Conservation (phyloP, 2,113 vertebrate genomes). For the Hippocampus comes region DNA sequence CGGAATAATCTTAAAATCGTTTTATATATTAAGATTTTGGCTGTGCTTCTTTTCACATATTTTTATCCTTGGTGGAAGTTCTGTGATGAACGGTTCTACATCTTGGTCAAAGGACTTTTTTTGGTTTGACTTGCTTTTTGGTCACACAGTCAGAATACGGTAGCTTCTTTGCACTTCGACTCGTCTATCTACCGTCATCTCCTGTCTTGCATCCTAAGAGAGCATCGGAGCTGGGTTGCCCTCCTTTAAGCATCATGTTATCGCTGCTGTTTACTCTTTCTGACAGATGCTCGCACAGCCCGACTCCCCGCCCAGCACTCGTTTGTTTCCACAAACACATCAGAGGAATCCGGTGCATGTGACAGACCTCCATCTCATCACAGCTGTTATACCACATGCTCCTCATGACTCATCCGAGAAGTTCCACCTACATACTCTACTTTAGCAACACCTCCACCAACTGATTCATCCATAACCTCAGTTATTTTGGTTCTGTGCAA, state of each 20-base stretch:
- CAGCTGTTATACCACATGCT: neutral
- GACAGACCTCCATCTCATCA: constrained; percentile 1
- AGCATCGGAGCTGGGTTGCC: neutral
- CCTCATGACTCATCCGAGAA: constrained; percentile 1
- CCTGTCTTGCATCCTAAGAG: neutral
- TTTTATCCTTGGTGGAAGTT: too few relatives aligned
- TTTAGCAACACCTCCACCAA: neutral
- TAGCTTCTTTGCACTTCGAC: neutral
- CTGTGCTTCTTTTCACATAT: too few relatives aligned
- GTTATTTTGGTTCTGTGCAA: neutral
- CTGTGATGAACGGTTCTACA: neutral
- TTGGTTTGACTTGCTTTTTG: neutral
- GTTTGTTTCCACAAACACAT: constrained; percentile 2
- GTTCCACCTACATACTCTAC: neutral
- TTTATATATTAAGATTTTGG: too few relatives aligned
- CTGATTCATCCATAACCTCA: neutral
- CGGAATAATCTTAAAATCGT: too few relatives aligned
- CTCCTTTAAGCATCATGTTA: neutral
- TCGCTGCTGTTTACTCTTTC: neutral
- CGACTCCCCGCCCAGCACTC: neutral
- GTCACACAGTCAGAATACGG: neutral
- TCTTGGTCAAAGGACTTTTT: neutral
- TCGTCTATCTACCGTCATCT: neutral
- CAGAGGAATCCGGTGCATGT: neutral
- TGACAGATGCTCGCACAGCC: neutral